Evolutionary conservation across 2,797 vertebrate genomes (phyloP), one percentile per base, ranked within the genome.

Genomic region (Coendou prehensilis): DNA sequence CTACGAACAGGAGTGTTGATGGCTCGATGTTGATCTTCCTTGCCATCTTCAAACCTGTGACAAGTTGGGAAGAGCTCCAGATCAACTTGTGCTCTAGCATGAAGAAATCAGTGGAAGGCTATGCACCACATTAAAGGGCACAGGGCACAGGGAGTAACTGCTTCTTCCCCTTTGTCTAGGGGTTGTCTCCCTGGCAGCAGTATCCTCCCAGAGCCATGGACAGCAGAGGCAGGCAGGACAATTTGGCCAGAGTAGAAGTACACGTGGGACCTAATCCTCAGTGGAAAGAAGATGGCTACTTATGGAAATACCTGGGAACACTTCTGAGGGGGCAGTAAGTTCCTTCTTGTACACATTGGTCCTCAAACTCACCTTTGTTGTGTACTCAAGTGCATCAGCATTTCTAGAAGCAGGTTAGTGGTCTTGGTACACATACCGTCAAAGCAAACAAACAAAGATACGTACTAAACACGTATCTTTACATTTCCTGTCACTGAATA

Each of bases 391-490:
- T 64, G 9, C 5, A 80, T 37, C 26, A 76, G 8, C 7, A 20
- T 11, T 75, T 84, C 81, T 89, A 85, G 56, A 15, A 94, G 47
- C 3, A 63, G 5, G 20, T 61, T 26, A 4, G 3, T 67, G 6
- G 26, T 6, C 13, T 33, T 83, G n/a, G 45, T n/a, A 47, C 15
- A 47, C 6, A n/a, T 78, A 56, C 0, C 23, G 9, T 59, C 15
- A 85, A 69, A 76, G 8, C 11, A 87, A 95, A 92, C 28, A 28
- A 91, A 71, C 47, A 41, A 41, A 41, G 37, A 41, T 41, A 41
- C 37, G 37, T 41, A 57, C 9, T 50, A 73, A 71, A 54, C 80
- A 26, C 52, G 1, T 4, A 26, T 41, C 17, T 5, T 4, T 8
- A 4, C 1, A 13, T 91, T 76, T 64, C 47, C 23, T 26, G 6